Conservation (phyloP, 2,888 invertebrate genomes). For the Macrosiphum euphorbiae region DNA sequence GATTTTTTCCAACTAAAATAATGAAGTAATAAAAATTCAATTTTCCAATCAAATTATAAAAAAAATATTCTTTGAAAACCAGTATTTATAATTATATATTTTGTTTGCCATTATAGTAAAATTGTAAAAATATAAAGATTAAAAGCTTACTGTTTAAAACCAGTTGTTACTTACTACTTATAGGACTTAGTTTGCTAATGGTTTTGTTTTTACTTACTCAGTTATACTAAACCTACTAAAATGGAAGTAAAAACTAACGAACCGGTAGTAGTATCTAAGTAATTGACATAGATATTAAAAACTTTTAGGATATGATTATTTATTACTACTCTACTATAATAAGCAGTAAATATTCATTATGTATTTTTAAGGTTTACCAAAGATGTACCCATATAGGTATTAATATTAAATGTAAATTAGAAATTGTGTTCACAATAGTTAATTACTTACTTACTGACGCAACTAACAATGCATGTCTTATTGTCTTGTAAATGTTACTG, state of each 20-base stretch:
- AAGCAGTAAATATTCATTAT: neutral
- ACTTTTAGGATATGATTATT: neutral
- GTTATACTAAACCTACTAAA: neutral
- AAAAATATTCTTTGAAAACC: neutral
- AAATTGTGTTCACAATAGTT: neutral
- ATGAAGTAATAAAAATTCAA: neutral
- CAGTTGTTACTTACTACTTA: neutral
- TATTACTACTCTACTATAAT: neutral
- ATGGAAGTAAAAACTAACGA: neutral
- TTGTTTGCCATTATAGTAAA: neutral
- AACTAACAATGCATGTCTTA: neutral
- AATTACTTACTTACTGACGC: neutral
- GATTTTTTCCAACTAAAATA: neutral
- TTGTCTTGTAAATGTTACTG: neutral
- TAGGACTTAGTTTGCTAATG: neutral
- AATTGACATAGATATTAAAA: neutral
- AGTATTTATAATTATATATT: neutral
- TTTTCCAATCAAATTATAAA: neutral
- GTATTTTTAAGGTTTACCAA: neutral
- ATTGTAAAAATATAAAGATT: neutral
- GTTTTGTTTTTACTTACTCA: neutral
- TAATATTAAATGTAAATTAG: neutral
- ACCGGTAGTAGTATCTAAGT: neutral
- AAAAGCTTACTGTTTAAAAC: neutral
- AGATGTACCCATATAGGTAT: no score